Evolutionary conservation across 2,797 vertebrate species (phyloP).

Genomic region (Acanthurus lineatus): DNA sequence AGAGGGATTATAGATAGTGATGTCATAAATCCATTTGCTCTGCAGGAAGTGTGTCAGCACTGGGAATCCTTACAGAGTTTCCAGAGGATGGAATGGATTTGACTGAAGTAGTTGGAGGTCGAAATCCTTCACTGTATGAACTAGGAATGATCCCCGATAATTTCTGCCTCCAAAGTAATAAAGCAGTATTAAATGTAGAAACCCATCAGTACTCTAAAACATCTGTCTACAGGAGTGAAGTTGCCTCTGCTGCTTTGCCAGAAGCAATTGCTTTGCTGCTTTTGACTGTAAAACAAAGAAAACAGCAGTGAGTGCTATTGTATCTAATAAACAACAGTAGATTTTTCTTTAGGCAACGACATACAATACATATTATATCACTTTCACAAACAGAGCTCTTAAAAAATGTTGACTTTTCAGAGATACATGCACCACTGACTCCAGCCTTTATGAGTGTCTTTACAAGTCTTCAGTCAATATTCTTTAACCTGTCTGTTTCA

Average conservation of each 20-base stretch:
- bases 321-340: slow-evolving; percentile 66
- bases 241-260: slow-evolving; percentile 68
- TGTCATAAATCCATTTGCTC: slow-evolving; percentile 77
- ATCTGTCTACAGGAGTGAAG: slow-evolving; percentile 66
- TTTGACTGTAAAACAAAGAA: slow-evolving; percentile 71
- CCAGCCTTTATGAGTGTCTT: slow-evolving; percentile 2
- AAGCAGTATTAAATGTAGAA: slow-evolving; percentile 57
- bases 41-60: slow-evolving; percentile 72
- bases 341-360: slow-evolving; percentile 55
- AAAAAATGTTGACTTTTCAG: slow-evolving; percentile 37
- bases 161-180: slow-evolving; percentile 66
- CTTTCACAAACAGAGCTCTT: slow-evolving; percentile 22
- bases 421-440: slow-evolving; percentile 15
- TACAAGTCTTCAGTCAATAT: not conserved
- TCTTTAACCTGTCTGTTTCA: slow-evolving; percentile 10
- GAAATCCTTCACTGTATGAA: slow-evolving; percentile 66
- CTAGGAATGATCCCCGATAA: slow-evolving; percentile 69
- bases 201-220: slow-evolving; percentile 59
- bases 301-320: slow-evolving; percentile 51
- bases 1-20: slow-evolving; percentile 75
- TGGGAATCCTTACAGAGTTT: slow-evolving; percentile 72
- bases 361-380: slow-evolving; percentile 12
- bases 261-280: slow-evolving; percentile 53
- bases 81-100: slow-evolving; percentile 71
- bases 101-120: slow-evolving; percentile 59